Percentiles rank a stretch among this genome's conserved stretches.
Conservation (phyloP, 2,797 vertebrate genomes). For the Austrolebias charrua region DNA sequence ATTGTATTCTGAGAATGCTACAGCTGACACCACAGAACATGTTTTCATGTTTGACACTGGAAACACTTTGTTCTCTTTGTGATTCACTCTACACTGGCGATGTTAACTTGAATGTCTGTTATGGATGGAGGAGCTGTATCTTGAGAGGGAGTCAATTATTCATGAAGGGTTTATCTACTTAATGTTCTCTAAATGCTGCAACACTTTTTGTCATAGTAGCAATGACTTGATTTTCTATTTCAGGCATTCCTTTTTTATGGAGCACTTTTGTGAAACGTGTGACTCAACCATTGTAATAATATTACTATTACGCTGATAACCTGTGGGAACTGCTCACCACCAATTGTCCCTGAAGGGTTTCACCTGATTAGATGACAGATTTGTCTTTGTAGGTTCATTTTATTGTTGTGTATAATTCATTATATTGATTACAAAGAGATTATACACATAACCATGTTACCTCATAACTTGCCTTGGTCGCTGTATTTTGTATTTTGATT, state of each 20-base stretch:
- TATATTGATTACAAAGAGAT: conserved; percentile 3
- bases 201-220: conserved; percentile 16
- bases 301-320: conserved; percentile 30
- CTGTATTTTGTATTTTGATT: no score
- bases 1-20: conserved; percentile 1
- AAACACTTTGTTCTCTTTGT: conserved; percentile 42
- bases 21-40: conserved; percentile 18
- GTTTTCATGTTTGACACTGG: conserved; percentile 43
- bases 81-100: conserved; percentile 16
- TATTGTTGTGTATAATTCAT: conserved; percentile 8
- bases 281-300: conserved; percentile 16
- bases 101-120: conserved; percentile 40
- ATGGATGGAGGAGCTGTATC: conserved; percentile 28
- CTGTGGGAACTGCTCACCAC: conserved; percentile 25
- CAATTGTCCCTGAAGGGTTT: conserved; percentile 30
- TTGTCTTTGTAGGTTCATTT: conserved; percentile 20
- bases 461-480: no score
- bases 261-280: conserved; percentile 5
- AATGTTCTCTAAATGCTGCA: conserved; percentile 17
- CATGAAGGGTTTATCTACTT: conserved; percentile 38
- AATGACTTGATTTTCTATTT: background rate
- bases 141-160: conserved; percentile 47
- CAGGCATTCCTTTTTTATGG: background rate
- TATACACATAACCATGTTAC: no score
- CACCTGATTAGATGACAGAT: conserved; percentile 43